Evolutionary conservation across 2,797 vertebrate genomes (phyloP), one percentile per base, ranked within the genome.

Genomic region (Enteromius anoplus): DNA sequence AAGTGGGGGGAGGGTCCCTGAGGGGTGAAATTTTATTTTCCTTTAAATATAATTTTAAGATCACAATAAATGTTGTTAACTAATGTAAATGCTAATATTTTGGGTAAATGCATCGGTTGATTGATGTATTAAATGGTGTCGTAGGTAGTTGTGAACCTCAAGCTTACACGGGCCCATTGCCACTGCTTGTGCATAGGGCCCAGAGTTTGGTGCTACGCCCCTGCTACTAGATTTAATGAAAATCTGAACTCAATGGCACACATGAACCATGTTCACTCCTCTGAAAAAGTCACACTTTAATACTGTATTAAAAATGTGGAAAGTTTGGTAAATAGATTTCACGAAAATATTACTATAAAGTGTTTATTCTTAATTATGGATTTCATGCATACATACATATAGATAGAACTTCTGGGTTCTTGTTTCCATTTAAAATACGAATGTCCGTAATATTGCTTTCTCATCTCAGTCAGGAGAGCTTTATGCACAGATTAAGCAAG

Each of bases 241-340:
- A 42, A 45, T 15, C n/a, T 45, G 68, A 42, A 69, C 66, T 42
- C 37, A 62, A 62, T 15, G 60, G 60, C 26, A 29, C 23, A 14
- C 23, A 66, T 37, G 17, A 19, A 66, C 17, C 19, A 55, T 55
- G 51, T 55, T 55, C 21, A n/a, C 51, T 53, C 51, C 49, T 51
- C 49, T 55, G 51, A 55, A 55, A 55, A 55, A n/a, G 53, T 11
- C 32, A 66, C 64, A 66, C 17, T 66, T 21, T 66, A 66, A 62
- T 3, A 0, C 26, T 64, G 26, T 32, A 32, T 29, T 32, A 62
- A 17, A 64, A 29, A 15, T 62, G 9, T 55, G 21, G 17, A 58
- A 58, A 2, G 1, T 58, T 58, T 23, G n/a, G 5, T 15, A 29
- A 29, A 62, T 15, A 37, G 8, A 37, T 21, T 66, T 21, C 32